Evolutionary conservation across 1,140 invertebrate species (phyloP), one percentile per base, ranked within the genome.

Genomic region (Drosophila willistoni): DNA sequence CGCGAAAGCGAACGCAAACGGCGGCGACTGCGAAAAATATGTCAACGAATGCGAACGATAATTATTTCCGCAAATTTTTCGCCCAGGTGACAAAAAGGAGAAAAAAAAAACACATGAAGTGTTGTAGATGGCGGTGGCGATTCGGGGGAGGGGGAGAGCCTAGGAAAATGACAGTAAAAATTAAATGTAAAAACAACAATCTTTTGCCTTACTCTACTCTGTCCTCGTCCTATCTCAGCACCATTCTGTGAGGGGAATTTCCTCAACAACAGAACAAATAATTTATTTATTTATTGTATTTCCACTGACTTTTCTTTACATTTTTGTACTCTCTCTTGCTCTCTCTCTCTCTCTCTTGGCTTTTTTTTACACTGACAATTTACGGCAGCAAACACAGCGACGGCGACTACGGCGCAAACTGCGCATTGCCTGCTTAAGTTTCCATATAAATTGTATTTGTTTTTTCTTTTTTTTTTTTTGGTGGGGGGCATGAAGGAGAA

Each of bases 31-130:
- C 42, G 41, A 75, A 74, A 68, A 74, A 68, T 75, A 59, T 75
- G 73, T 59, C 64, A 74, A 75, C 73, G 54, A 68, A 76, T 29
- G 51, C 19, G 44, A 75, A 59, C 73, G 65, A 76, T 76, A 76
- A 76, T 76, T 64, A 60, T 76, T 69, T 76, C 73, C 73, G 73
- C 66, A 74, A 54, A 66, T 67, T 74, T 73, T 64, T 73, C 55
- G 63, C 54, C 22, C 72, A 77, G 73, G 73, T 76, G 73, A 68
- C 73, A 76, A 76, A 63, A 67, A 67, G 57, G 65, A 72, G 60
- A 7, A 29, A 29, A 29, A 6, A 65, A 36, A 12, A 9, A 6
- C 34, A 10, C 34, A 36, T 10, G 34, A 10, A 12, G 34, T 2
- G 34, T 9, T 36, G 34, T 36, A 1, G 10, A 6, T 2, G 34